Evolutionary conservation across 2,113 vertebrate species (phyloP).

Genomic region (Tupaia chinensis): DNA sequence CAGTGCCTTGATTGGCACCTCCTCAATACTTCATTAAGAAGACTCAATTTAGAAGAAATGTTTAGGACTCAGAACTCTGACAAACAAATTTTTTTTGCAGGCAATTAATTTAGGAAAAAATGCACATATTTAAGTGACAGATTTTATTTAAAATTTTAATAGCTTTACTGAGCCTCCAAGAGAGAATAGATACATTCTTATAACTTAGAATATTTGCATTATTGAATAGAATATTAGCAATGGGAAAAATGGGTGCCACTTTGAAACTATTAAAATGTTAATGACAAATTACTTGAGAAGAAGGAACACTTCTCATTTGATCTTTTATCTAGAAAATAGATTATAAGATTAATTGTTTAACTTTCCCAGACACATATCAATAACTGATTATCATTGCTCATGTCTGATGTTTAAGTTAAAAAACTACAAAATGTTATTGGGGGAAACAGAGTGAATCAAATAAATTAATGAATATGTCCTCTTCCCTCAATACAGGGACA

Average conservation of each 20-base stretch:
- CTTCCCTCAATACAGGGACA: too few relatives aligned
- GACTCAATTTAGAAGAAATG: slow-evolving; percentile 40
- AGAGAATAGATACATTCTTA: not conserved
- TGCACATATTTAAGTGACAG: not conserved
- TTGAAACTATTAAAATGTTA: slow-evolving; percentile 21
- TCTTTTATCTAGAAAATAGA: slow-evolving; percentile 34
- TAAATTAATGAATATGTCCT: not conserved
- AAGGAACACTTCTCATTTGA: not conserved
- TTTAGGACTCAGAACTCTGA: not conserved
- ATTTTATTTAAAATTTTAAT: slow-evolving; percentile 31
- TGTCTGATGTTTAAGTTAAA: slow-evolving; percentile 28
- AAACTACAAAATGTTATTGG: not conserved
- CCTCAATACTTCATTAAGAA: not conserved
- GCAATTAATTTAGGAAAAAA: not conserved
- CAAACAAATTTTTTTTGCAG: not conserved
- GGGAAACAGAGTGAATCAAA: slow-evolving; percentile 4
- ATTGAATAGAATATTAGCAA: slow-evolving; percentile 27
- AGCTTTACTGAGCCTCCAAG: not conserved
- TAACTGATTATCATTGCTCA: not conserved
- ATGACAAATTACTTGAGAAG: slow-evolving; percentile 36
- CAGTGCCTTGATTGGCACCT: not conserved
- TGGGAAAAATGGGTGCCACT: not conserved
- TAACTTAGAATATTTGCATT: slow-evolving; percentile 35
- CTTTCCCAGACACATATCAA: not conserved
- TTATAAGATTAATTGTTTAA: not conserved